Percentiles rank a stretch among this genome's conserved stretches.
These are phyloP conservation scores for Apodemus sylvaticus DNA, from an alignment of 2,113 vertebrate species.

Conservation along the genomic window DNA sequence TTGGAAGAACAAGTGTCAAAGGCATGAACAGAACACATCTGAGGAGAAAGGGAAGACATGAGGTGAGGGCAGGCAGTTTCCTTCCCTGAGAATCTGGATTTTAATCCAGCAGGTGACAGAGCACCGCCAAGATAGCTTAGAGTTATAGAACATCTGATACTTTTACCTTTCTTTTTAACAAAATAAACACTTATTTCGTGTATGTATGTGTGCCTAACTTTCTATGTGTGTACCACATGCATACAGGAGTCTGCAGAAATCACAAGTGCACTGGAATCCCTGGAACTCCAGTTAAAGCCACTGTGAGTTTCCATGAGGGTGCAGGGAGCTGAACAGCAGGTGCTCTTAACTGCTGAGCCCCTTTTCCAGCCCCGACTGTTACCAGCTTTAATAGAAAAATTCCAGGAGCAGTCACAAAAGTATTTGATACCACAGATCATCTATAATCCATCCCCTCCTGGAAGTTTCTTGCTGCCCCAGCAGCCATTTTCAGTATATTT, in stretches of 20 bases:
- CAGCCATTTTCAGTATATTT: not conserved
- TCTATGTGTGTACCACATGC: not conserved
- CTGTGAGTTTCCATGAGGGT: not conserved
- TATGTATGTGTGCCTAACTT: not conserved
- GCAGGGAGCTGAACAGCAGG: not conserved
- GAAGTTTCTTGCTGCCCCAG: not conserved
- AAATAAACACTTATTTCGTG: not conserved
- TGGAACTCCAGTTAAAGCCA: not conserved
- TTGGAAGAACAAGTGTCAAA: rapidly evolving
- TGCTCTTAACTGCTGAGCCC: not conserved
- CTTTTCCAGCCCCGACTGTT: not conserved
- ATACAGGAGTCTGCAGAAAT: not conserved
- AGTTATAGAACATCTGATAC: not conserved
- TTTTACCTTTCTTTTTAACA: not conserved
- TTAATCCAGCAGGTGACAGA: not conserved
- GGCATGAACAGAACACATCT: not conserved
- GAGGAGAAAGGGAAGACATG: not conserved
- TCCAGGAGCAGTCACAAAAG: not conserved
- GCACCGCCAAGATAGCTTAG: not conserved
- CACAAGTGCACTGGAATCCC: not conserved
- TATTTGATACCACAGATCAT: not conserved
- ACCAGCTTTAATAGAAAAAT: not conserved
- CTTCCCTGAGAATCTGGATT: not conserved
- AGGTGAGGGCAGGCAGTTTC: not conserved
- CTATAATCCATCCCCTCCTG: not conserved